Base-by-base conservation (phyloP, 2,888 invertebrate genomes). In the Callosobruchus maculatus region DNA sequence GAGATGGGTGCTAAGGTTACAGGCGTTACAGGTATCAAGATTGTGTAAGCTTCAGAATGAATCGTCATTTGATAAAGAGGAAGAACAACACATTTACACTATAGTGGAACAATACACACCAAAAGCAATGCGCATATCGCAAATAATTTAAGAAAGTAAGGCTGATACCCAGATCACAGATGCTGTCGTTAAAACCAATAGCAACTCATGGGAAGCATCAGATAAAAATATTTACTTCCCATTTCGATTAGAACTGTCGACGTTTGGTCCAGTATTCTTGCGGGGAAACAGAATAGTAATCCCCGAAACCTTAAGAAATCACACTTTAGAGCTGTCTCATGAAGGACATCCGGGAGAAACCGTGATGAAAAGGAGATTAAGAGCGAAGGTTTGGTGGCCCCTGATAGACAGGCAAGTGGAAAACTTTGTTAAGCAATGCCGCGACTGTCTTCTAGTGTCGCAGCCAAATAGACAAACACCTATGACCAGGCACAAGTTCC, bases 1-100 rank as follows among this genome's bases (percentile, higher is more conserved):
- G 74, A 68, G 81, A 22, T 82, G 81, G 82, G 73, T 81, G 2
- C 70, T 82, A n/a, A 49, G 81, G 30, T 70, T 81, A 21, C 78
- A 81, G 70, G 68, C 78, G 20, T 82, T 74, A 71, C 72, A 80
- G 0, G 13, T 82, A 9, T 83, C 82, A 18, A 73, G 80, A 71
- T 72, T 82, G 9, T 76, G 77, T 72, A 18, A 72, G 22, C 22
- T 72, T 66, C 22, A 70, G 22, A 49, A 72, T 13, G 73, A 49
- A 18, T 31, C 20, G 66, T 74, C 79, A 22, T 79, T 77, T 71
- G 77, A 79, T 70, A 20, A 26, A 22, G 75, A 74, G 68, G 30
- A 70, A 22, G 80, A 80, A 73, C 70, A 71, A 7, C 78, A 82
- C 72, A 71, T 81, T 69, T 75, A 67, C 31, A 73, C 73, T 13